These are phyloP conservation scores for Suncus etruscus DNA, from an alignment of 2,113 vertebrate species.

Conservation along the genomic window DNA sequence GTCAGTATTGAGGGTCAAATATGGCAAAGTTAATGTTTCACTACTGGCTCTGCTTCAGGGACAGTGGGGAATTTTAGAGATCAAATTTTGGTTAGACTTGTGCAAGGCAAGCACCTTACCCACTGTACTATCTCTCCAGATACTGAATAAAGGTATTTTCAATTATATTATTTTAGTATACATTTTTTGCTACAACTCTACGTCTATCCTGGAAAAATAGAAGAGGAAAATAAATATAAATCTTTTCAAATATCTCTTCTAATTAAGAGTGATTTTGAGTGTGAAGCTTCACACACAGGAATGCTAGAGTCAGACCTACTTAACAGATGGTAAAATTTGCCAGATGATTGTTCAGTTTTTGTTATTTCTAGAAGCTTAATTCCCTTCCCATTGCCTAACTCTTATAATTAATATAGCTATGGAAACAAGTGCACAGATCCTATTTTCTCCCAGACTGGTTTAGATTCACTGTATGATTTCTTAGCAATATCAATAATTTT, in stretches of 20 bases:
- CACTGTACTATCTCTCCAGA: too few species aligned
- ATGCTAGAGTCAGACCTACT: not conserved
- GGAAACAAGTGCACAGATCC: not conserved
- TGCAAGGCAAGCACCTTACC: too few species aligned
- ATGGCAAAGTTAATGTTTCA: too few species aligned
- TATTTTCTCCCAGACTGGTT: not conserved
- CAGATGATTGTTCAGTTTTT: not conserved
- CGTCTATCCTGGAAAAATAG: not conserved
- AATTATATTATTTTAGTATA: too few species aligned
- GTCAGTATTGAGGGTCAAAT: too few species aligned
- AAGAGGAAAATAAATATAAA: slow-evolving; percentile 58
- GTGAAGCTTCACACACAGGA: not conserved
- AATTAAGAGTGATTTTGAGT: slow-evolving; percentile 49
- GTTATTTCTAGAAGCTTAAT: slow-evolving; percentile 46
- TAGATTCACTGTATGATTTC: not conserved
- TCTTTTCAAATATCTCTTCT: slow-evolving; percentile 43
- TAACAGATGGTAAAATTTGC: slow-evolving; percentile 33
- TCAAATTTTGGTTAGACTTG: too few species aligned
- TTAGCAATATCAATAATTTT: not conserved
- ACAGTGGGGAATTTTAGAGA: too few species aligned
- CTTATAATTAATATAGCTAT: slow-evolving; percentile 18
- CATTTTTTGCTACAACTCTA: too few species aligned
- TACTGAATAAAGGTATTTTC: too few species aligned
- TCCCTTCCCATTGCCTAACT: not conserved
- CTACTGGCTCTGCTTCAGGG: too few species aligned